These are phyloP conservation scores for Galemys pyrenaicus DNA, from an alignment of 2,113 vertebrate species.

Conservation along the genomic window DNA sequence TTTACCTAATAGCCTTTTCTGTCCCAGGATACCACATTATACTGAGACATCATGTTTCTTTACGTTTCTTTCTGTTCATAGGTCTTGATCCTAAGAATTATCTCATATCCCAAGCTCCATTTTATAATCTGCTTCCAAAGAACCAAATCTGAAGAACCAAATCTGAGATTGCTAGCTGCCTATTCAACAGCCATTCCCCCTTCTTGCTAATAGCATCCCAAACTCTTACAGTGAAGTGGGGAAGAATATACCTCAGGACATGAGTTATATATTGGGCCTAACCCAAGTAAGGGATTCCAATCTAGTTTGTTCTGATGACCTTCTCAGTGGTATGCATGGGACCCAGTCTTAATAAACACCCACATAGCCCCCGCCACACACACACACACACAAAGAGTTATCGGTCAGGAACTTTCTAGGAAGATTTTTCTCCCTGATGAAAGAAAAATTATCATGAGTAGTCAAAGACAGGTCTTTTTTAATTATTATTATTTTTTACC, in stretches of 20 bases:
- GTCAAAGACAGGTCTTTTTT: background rate
- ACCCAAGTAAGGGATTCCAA: background rate
- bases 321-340: background rate
- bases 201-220: background rate
- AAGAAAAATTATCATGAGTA: background rate
- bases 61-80: background rate
- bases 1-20: constrained; percentile 4
- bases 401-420: background rate
- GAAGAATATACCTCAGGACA: background rate
- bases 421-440: constrained; percentile 12
- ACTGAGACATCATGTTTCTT: background rate
- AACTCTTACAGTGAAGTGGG: background rate
- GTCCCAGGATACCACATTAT: background rate
- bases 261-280: background rate
- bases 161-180: background rate
- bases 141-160: background rate
- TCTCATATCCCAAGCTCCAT: background rate
- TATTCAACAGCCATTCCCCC: background rate
- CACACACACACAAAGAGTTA: background rate
- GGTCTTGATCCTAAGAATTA: background rate
- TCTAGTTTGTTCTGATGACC: background rate
- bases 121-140: constrained; percentile 12
- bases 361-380: background rate
- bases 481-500: background rate
- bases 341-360: background rate